Conservation (phyloP, 2,888 invertebrate genomes). For the Folsomia candida region DNA sequence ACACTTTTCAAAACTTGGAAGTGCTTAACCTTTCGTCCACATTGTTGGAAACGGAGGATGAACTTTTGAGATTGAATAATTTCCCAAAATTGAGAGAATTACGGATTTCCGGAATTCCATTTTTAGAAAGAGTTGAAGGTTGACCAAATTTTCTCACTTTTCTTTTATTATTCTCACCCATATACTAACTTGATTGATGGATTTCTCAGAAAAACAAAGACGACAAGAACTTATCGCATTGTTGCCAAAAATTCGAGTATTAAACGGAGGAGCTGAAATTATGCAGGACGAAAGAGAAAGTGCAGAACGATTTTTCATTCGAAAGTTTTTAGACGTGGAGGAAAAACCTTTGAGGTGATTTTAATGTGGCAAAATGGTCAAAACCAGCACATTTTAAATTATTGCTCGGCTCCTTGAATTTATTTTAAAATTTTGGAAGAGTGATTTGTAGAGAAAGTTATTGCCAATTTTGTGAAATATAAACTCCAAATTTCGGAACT, state of each 20-base stretch:
- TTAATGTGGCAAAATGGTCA: too few relatives aligned
- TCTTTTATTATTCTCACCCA: neutral
- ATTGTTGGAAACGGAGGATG: conserved; percentile 43
- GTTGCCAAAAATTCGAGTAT: conserved; percentile 75
- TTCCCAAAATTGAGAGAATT: conserved; percentile 47
- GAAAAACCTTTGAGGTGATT: conserved; percentile 76
- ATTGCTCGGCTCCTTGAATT: too few relatives aligned
- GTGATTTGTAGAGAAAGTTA: too few relatives aligned
- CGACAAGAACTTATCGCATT: conserved; percentile 83
- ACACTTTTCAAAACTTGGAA: conserved; percentile 47
- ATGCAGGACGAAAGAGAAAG: conserved; percentile 82
- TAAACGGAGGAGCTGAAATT: conserved; percentile 89
- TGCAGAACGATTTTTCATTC: conserved; percentile 87
- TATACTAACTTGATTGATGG: too few relatives aligned
- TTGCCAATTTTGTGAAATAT: too few relatives aligned
- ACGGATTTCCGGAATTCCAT: conserved; percentile 46
- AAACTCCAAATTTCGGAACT: too few relatives aligned
- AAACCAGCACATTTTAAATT: too few relatives aligned
- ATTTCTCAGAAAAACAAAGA: conserved; percentile 71
- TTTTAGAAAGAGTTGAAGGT: conserved; percentile 46
- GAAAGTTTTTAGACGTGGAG: conserved; percentile 80
- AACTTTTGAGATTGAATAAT: conserved; percentile 42
- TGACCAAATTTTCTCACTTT: conserved; percentile 18
- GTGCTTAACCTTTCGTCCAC: conserved; percentile 48
- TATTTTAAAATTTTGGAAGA: too few relatives aligned